These are phyloP conservation scores for Ypsolopha scabrella DNA, from an alignment of 2,888 invertebrate genomes.

Conservation along the genomic window DNA sequence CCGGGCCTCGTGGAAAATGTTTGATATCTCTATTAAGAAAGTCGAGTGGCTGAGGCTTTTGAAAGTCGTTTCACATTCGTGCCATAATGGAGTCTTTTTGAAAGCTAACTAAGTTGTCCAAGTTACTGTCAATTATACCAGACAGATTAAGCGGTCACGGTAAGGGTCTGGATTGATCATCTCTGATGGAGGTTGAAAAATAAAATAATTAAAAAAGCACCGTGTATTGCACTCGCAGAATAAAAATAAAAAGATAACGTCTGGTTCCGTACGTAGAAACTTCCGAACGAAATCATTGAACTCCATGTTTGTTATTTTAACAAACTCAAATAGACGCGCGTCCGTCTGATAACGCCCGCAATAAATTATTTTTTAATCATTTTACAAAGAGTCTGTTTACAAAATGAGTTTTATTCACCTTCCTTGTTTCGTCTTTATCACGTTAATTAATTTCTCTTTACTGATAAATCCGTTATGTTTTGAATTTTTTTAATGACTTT, in stretches of 20 bases:
- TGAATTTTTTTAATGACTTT: conserved; percentile 31
- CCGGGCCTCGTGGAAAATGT: conserved; percentile 45
- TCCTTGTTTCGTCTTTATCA: conserved; percentile 20
- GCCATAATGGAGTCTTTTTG: conserved; percentile 20
- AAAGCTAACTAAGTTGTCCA: conserved; percentile 25
- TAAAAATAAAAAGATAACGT: neutral
- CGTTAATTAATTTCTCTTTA: conserved; percentile 30
- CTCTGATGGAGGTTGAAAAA: neutral
- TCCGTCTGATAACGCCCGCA: conserved; percentile 23
- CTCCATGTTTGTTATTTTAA: conserved; percentile 36
- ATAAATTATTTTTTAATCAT: conserved; percentile 46
- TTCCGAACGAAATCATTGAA: conserved; percentile 23
- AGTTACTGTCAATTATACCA: conserved; percentile 3
- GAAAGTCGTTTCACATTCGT: conserved; percentile 15
- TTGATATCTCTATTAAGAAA: conserved; percentile 51
- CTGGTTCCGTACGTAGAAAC: neutral
- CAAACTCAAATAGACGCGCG: conserved; percentile 3
- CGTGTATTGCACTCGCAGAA: neutral
- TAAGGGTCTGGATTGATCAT: neutral
- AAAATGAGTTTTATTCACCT: conserved; percentile 16
- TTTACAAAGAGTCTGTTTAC: conserved; percentile 42
- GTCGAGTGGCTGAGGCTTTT: conserved; percentile 21
- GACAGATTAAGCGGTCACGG: neutral
- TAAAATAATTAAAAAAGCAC: neutral
- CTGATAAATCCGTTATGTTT: conserved; percentile 19